Evolutionary conservation across 2,888 invertebrate species (phyloP).

Genomic region (Coremacera marginata): DNA sequence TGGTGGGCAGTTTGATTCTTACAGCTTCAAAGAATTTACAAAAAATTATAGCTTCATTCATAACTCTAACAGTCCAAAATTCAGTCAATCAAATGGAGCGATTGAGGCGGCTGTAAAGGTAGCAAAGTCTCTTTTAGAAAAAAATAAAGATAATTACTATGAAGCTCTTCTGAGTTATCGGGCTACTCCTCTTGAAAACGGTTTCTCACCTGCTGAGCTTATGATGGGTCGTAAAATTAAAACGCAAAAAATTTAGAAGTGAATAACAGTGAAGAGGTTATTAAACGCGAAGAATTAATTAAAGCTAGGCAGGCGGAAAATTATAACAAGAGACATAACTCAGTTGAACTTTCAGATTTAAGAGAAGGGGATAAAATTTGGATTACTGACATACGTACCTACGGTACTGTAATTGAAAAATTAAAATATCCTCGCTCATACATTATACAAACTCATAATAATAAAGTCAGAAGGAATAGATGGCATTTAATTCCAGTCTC

Average conservation of each 20-base stretch:
- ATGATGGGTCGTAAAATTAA: constrained; percentile 34
- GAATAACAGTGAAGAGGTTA: constrained; percentile 9
- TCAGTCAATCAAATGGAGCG: constrained; percentile 33
- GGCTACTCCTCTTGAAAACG: constrained; percentile 31
- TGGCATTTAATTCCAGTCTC: background rate
- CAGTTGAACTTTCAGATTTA: background rate
- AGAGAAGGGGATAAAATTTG: background rate
- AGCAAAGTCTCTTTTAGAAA: constrained; percentile 23
- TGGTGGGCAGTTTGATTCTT: constrained; percentile 27
- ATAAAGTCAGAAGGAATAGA: background rate
- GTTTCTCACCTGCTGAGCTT: constrained; percentile 39
- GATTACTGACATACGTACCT: background rate
- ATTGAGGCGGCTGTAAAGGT: constrained; percentile 24
- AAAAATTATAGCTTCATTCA: constrained; percentile 12
- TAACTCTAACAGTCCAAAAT: constrained; percentile 32
- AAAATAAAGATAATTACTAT: constrained; percentile 22
- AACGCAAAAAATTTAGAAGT: constrained; percentile 18
- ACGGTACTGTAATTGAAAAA: background rate
- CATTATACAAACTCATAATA: background rate
- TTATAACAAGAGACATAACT: background rate
- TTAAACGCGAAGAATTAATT: background rate
- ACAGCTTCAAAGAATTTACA: constrained; percentile 10
- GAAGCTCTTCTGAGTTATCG: background rate
- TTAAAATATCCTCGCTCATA: background rate
- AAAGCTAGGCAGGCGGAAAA: background rate